A percentile compares a stretch with the other conserved stretches of the same genome.
Evolutionary conservation across 2,113 vertebrate species (phyloP).

Genomic region (Aplodontia rufa): DNA sequence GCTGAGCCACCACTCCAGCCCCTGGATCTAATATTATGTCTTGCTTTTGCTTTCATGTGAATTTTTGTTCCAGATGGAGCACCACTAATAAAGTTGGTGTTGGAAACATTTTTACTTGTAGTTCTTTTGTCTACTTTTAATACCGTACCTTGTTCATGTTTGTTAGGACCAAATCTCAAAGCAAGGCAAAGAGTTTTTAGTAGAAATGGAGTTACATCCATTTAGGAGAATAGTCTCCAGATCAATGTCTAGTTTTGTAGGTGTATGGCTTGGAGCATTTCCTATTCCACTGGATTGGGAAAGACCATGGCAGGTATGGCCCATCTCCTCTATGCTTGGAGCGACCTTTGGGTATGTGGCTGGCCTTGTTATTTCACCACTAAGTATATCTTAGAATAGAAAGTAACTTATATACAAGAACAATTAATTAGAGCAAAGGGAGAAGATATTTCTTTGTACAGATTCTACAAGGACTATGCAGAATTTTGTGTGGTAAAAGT

Average conservation of each 20-base stretch:
- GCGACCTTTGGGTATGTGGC: too few species aligned
- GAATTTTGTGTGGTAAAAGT: too few species aligned
- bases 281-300: conserved; percentile 98
- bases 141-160: conserved; percentile 93
- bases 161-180: conserved; percentile 95
- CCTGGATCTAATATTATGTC: too few species aligned
- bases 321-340: too few species aligned
- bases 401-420: too few species aligned
- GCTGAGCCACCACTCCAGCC: too few species aligned
- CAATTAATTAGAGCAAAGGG: too few species aligned
- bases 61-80: conserved; percentile 97
- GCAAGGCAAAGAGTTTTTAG: conserved; percentile 97
- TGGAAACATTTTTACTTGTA: conserved; percentile 95
- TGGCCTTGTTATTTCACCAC: too few species aligned
- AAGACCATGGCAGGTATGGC: conserved; percentile 99
- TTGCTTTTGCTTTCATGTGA: conserved; percentile 93
- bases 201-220: conserved; percentile 93
- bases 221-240: conserved; percentile 96
- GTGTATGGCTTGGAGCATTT: conserved; percentile 95
- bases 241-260: conserved; percentile 90
- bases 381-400: too few species aligned
- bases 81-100: conserved; percentile 92
- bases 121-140: conserved; percentile 94
- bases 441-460: too few species aligned
- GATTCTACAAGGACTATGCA: too few species aligned